phyloP scores from a whole-genome alignment of 2,888 invertebrate genomes.

The Epiblema foenella region DNA sequence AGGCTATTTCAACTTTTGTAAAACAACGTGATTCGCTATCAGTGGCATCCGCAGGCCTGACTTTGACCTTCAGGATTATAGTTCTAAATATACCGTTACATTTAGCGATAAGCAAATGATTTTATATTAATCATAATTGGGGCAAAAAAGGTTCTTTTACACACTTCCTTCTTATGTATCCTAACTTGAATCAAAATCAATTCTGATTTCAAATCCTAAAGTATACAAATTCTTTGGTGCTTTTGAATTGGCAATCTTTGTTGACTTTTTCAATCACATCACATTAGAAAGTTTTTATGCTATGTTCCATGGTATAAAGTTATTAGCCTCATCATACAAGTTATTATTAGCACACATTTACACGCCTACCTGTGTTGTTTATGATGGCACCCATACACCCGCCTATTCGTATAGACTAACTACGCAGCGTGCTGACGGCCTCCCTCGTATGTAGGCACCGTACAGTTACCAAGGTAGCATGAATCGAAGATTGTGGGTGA shows the following conservation, averaged over 20 bases:
- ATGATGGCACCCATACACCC: slow-evolving; percentile 33
- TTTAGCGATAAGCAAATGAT: slow-evolving; percentile 1
- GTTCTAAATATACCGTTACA: slow-evolving; percentile 20
- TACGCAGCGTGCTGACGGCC: slow-evolving; percentile 51
- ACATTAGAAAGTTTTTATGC: too few relatives aligned
- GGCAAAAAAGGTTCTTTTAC: background rate
- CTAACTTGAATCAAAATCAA: background rate
- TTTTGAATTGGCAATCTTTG: too few relatives aligned
- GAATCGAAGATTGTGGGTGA: slow-evolving; percentile 49
- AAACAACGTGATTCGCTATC: slow-evolving; percentile 19
- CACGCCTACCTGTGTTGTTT: slow-evolving; percentile 34
- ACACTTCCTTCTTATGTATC: too few relatives aligned
- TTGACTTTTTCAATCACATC: too few relatives aligned
- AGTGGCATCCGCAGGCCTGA: slow-evolving; percentile 48
- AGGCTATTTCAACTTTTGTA: slow-evolving; percentile 9
- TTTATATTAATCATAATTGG: slow-evolving; percentile 5
- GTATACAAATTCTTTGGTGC: too few relatives aligned
- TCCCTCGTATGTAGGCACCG: slow-evolving; percentile 71
- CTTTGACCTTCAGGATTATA: slow-evolving; percentile 56
- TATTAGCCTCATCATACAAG: background rate
- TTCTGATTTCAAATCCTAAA: too few relatives aligned
- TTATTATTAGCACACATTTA: slow-evolving; percentile 10
- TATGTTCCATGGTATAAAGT: background rate
- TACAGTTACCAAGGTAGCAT: slow-evolving; percentile 67
- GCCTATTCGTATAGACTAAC: slow-evolving; percentile 35